These are phyloP conservation scores for Linnaemya tessellans DNA, from an alignment of 2,888 invertebrate species.

Conservation along the genomic window DNA sequence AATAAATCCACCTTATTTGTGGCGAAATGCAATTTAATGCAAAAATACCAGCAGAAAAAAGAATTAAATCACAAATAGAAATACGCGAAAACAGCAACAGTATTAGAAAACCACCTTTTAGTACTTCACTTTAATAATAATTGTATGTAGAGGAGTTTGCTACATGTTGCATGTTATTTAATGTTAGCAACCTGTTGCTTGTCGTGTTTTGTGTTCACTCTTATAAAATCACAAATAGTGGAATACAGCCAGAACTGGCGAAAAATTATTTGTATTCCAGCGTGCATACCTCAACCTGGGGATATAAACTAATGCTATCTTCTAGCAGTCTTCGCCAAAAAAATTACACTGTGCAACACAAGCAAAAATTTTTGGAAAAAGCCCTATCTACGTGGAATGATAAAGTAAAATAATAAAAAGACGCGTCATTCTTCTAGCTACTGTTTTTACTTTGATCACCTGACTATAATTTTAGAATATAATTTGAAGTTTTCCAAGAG, in stretches of 20 bases:
- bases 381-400: too few species aligned
- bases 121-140: slow-evolving; percentile 46
- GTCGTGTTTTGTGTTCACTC: slow-evolving; percentile 71
- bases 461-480: too few species aligned
- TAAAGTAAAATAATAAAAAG: too few species aligned
- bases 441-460: too few species aligned
- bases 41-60: slow-evolving; percentile 32
- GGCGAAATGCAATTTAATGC: slow-evolving; percentile 73
- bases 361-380: too few species aligned
- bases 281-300: not conserved
- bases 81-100: slow-evolving; percentile 1
- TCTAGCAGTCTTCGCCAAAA: too few species aligned
- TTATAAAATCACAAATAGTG: slow-evolving; percentile 45
- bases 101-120: slow-evolving; percentile 53
- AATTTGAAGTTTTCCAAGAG: too few species aligned
- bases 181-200: slow-evolving; percentile 74
- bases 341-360: too few species aligned
- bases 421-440: too few species aligned
- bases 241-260: slow-evolving; percentile 34
- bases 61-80: slow-evolving; percentile 32
- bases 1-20: slow-evolving; percentile 70
- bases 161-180: slow-evolving; percentile 69
- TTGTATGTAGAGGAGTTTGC: slow-evolving; percentile 50
- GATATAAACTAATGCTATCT: not conserved
- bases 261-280: slow-evolving; percentile 41